phyloP scores from a whole-genome alignment of 2,888 invertebrate species.

The Trissolcus brochymenae region DNA sequence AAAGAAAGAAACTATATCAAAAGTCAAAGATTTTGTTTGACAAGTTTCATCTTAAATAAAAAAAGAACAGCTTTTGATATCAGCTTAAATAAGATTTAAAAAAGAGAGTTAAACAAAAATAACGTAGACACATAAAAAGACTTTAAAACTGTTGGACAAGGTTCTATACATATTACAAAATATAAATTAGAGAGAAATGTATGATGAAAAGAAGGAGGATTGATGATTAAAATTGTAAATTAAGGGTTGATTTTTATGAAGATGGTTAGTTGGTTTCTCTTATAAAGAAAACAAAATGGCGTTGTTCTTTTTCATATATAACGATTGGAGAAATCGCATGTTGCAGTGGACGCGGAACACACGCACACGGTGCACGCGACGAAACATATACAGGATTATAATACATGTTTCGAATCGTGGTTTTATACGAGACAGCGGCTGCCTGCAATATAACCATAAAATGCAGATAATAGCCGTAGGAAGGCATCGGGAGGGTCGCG shows the following conservation, averaged over 20 bases:
- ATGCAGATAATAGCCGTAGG: constrained; percentile 74
- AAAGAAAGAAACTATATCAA: too few relatives aligned
- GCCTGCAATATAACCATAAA: constrained; percentile 76
- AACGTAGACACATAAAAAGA: too few relatives aligned
- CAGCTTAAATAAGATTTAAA: too few relatives aligned
- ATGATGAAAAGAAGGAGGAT: neutral
- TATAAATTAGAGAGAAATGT: too few relatives aligned
- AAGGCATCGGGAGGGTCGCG: constrained; percentile 63
- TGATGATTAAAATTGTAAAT: constrained; percentile 23
- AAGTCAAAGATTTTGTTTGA: too few relatives aligned
- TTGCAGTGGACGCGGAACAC: constrained; percentile 55
- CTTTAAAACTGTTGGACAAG: too few relatives aligned
- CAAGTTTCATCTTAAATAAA: too few relatives aligned
- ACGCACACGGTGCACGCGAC: constrained; percentile 55
- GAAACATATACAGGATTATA: constrained; percentile 68
- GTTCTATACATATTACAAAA: too few relatives aligned
- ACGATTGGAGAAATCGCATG: constrained; percentile 60
- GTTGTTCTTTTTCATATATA: constrained; percentile 31
- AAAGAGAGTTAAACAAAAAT: too few relatives aligned
- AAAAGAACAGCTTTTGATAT: too few relatives aligned
- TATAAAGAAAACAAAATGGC: constrained; percentile 49
- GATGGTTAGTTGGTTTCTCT: constrained; percentile 34
- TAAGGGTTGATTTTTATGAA: constrained; percentile 9
- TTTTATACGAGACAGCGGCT: constrained; percentile 68
- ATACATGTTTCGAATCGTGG: constrained; percentile 68